A percentile compares a stretch with the other conserved stretches of the same genome.
These are phyloP conservation scores for Gerris buenoi DNA, from an alignment of 1,140 invertebrate species.

Conservation along the genomic window DNA sequence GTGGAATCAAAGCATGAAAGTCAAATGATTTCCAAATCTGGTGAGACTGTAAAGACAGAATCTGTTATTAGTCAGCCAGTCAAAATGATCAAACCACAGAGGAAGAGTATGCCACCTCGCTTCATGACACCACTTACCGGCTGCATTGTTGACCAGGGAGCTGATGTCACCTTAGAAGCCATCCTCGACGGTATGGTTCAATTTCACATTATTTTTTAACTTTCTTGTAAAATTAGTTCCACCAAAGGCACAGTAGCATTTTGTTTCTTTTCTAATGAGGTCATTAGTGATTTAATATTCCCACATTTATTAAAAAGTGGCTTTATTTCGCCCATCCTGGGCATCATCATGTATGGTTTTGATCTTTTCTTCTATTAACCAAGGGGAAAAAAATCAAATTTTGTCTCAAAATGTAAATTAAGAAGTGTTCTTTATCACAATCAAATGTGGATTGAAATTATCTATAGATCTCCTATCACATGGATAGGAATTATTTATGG, in stretches of 20 bases:
- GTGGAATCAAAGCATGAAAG: conserved; percentile 16
- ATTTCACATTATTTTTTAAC: no score
- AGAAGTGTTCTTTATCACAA: no score
- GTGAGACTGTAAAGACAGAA: background rate
- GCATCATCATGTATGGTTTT: no score
- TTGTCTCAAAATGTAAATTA: no score
- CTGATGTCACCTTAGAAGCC: conserved; percentile 51
- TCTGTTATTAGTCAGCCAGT: background rate
- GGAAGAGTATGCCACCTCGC: conserved; percentile 44
- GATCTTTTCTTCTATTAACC: no score
- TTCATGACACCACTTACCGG: conserved; percentile 53
- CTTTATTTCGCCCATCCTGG: no score
- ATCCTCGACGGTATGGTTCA: conserved; percentile 52
- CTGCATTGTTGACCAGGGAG: conserved; percentile 59
- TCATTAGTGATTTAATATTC: background rate
- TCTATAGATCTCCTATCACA: no score
- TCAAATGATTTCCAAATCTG: background rate
- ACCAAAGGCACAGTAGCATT: background rate
- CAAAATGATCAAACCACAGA: conserved; percentile 7
- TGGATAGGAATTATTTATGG: no score
- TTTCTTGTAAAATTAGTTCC: background rate
- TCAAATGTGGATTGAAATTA: no score
- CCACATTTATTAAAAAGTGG: no score
- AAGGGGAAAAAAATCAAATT: no score
- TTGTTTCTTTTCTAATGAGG: background rate